phyloP scores from a whole-genome alignment of 92 coral and sea anemone species.

The Nematostella vectensis region DNA sequence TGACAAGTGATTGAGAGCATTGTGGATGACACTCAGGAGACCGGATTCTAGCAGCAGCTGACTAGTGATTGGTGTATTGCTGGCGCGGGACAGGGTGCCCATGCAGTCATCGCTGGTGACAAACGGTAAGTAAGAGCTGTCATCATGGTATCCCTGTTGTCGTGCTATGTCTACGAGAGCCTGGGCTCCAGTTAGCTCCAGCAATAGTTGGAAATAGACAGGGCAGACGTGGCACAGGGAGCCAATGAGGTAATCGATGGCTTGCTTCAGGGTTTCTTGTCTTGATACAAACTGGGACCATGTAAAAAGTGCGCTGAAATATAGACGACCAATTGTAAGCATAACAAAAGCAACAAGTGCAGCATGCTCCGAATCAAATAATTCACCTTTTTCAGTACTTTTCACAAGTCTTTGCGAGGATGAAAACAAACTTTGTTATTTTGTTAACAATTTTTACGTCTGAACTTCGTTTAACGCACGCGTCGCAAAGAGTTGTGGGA shows the following conservation, averaged over 20 bases:
- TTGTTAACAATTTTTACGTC: too few relatives aligned
- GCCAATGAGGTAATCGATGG: slow-evolving; percentile 73
- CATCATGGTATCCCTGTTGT: slow-evolving; percentile 15
- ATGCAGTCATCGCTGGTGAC: slow-evolving; percentile 33
- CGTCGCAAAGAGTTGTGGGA: too few relatives aligned
- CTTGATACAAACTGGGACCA: slow-evolving; percentile 57
- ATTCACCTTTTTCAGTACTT: too few relatives aligned
- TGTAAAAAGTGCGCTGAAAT: slow-evolving; percentile 52
- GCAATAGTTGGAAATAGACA: slow-evolving; percentile 50
- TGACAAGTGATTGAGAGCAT: slow-evolving; percentile 42
- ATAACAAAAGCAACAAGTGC: neutral
- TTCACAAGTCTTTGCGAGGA: too few relatives aligned
- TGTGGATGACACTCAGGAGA: slow-evolving; percentile 43
- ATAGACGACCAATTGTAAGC: neutral
- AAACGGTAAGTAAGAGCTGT: slow-evolving; percentile 15
- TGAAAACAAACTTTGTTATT: too few relatives aligned
- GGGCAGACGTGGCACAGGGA: slow-evolving; percentile 63
- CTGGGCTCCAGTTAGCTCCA: slow-evolving; percentile 53
- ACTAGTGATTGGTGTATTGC: slow-evolving; percentile 49
- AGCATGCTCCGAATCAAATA: too few relatives aligned
- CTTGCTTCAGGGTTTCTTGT: slow-evolving; percentile 64
- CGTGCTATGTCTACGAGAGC: slow-evolving; percentile 30
- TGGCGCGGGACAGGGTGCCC: slow-evolving; percentile 54
- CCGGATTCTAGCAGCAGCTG: slow-evolving; percentile 60
- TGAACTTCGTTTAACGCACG: too few relatives aligned